Percentiles rank a stretch among this genome's conserved stretches.
These are phyloP conservation scores for Tenthredo livida DNA, from an alignment of 2,888 invertebrate species.

Conservation along the genomic window DNA sequence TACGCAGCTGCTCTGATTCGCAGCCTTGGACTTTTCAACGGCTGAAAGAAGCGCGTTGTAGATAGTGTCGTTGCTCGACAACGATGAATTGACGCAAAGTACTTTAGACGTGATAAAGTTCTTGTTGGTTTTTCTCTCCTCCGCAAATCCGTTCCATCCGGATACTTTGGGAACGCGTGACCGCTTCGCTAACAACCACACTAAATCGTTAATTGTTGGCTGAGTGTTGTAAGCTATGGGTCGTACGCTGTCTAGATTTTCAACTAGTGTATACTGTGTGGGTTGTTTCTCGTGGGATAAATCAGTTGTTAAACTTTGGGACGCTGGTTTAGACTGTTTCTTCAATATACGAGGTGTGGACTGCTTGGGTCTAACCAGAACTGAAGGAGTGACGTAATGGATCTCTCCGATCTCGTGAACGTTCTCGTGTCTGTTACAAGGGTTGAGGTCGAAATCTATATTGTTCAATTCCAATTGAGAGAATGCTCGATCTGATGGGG, in stretches of 20 bases:
- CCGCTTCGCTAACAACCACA: constrained; percentile 54
- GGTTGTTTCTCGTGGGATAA: no score
- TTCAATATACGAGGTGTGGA: background rate
- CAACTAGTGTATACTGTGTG: no score
- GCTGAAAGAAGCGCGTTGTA: background rate
- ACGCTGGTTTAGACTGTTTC: no score
- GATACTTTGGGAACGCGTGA: background rate
- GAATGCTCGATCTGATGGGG: background rate
- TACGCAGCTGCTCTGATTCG: background rate
- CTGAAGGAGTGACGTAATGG: background rate
- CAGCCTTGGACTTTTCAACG: background rate
- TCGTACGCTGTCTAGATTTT: background rate
- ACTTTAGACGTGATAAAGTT: background rate
- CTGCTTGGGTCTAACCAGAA: background rate
- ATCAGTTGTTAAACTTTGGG: no score
- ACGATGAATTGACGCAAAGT: background rate
- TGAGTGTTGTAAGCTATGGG: background rate
- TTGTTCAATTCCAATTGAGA: constrained; percentile 25
- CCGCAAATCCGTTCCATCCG: constrained; percentile 25
- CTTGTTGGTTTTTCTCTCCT: background rate
- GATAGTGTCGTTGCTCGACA: background rate
- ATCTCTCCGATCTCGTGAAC: constrained; percentile 47
- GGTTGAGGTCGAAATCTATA: constrained; percentile 25
- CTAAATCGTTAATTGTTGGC: constrained; percentile 9
- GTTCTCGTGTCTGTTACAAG: background rate